Percentiles rank a stretch among this genome's conserved stretches.
Conservation (phyloP, 1,140 invertebrate species). For the Acromyrmex heyeri region DNA sequence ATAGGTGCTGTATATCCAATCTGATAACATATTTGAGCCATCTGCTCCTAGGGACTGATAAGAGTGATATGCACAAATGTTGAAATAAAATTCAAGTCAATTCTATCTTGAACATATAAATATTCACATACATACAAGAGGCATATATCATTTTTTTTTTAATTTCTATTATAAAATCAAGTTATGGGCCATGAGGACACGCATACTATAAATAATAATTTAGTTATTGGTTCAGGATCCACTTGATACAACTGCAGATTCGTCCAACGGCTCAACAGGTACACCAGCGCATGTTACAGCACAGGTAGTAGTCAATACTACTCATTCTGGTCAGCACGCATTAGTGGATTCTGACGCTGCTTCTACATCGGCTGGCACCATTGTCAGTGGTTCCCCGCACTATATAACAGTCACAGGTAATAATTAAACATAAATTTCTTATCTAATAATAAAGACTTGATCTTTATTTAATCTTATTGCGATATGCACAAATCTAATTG, state of each 20-base stretch:
- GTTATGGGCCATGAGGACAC: conserved; percentile 65
- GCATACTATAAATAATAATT: conserved; percentile 77
- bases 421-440: conserved; percentile 11
- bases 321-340: conserved; percentile 84
- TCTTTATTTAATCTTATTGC: conserved; percentile 40
- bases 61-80: conserved; percentile 36
- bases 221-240: conserved; percentile 85
- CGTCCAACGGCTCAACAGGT: conserved; percentile 85
- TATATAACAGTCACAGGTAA: conserved; percentile 87
- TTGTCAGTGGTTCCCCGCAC: conserved; percentile 86
- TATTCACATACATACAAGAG: conserved; percentile 2
- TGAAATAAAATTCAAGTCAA: conserved; percentile 30
- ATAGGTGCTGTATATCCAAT: conserved; percentile 35
- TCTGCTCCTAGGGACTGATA: conserved; percentile 68
- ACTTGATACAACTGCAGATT: conserved; percentile 85
- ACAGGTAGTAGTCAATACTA: conserved; percentile 86
- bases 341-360: conserved; percentile 84
- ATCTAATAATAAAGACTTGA: neutral
- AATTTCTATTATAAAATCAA: conserved; percentile 51
- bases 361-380: conserved; percentile 84
- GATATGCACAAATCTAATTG: conserved; percentile 19
- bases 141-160: conserved; percentile 2
- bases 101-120: neutral
- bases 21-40: conserved; percentile 69
- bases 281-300: conserved; percentile 86